These are phyloP conservation scores for Rhodophaea formosa DNA, from an alignment of 2,888 invertebrate species.

Conservation along the genomic window DNA sequence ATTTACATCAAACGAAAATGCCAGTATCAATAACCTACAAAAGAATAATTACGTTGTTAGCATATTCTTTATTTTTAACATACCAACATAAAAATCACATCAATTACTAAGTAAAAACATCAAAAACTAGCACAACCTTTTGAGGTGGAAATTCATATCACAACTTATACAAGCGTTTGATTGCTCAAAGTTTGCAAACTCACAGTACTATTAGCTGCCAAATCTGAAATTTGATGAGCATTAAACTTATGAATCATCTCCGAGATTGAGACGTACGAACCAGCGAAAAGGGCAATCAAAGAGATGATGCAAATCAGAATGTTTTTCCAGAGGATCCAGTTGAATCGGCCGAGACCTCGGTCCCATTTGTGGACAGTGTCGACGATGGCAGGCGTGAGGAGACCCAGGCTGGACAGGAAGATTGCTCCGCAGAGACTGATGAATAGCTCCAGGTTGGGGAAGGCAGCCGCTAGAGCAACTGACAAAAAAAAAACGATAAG, in stretches of 20 bases:
- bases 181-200: conserved; percentile 10
- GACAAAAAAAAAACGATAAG: conserved; percentile 42
- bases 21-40: no score
- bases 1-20: no score
- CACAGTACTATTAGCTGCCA: conserved; percentile 25
- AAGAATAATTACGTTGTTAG: no score
- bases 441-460: conserved; percentile 91
- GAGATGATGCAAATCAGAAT: conserved; percentile 64
- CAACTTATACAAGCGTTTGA: conserved; percentile 24
- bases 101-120: background rate
- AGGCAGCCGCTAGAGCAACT: conserved; percentile 88
- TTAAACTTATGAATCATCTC: conserved; percentile 58
- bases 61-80: background rate
- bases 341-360: conserved; percentile 82
- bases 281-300: conserved; percentile 62
- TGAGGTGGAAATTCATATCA: background rate
- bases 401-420: conserved; percentile 86
- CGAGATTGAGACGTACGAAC: conserved; percentile 63
- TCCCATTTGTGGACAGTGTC: conserved; percentile 87
- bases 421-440: conserved; percentile 93
- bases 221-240: conserved; percentile 11
- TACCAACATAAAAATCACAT: background rate
- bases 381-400: conserved; percentile 87
- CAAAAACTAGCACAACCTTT: background rate
- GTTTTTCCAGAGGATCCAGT: conserved; percentile 88